Evolutionary conservation across 2,113 vertebrate genomes (phyloP).

Genomic region (Ardeotis arabs): DNA sequence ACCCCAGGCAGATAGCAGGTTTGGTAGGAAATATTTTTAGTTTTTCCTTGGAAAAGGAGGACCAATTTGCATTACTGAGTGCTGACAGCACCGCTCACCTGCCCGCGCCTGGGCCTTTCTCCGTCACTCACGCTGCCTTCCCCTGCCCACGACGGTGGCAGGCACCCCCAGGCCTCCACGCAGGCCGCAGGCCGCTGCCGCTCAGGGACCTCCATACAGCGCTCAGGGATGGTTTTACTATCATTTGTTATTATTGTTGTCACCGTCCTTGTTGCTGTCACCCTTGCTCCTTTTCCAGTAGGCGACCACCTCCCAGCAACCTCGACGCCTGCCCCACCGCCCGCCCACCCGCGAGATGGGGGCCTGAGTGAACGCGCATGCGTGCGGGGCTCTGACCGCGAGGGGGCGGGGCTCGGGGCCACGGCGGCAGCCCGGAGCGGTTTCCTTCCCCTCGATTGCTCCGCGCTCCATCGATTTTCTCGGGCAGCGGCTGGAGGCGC

Average conservation of each 20-base stretch:
- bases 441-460: background rate
- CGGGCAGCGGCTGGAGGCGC: background rate
- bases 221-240: accelerated
- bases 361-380: too few relatives aligned
- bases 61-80: accelerated
- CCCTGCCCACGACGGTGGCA: accelerated
- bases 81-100: background rate
- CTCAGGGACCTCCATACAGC: too few relatives aligned
- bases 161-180: background rate
- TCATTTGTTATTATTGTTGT: accelerated
- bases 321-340: accelerated
- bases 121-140: background rate
- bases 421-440: too few relatives aligned
- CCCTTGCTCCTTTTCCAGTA: background rate
- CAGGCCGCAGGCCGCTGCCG: background rate
- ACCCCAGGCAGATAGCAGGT: accelerated
- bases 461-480: background rate
- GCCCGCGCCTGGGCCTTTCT: background rate
- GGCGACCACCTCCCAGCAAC: accelerated
- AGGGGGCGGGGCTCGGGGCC: background rate
- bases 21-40: background rate
- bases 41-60: accelerated
- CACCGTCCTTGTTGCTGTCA: too few relatives aligned
- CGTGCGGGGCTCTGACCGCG: too few relatives aligned
- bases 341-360: too few relatives aligned